A percentile compares a stretch with the other conserved stretches of the same genome.
phyloP scores from a whole-genome alignment of 2,797 vertebrate genomes.

The Pygocentrus nattereri region DNA sequence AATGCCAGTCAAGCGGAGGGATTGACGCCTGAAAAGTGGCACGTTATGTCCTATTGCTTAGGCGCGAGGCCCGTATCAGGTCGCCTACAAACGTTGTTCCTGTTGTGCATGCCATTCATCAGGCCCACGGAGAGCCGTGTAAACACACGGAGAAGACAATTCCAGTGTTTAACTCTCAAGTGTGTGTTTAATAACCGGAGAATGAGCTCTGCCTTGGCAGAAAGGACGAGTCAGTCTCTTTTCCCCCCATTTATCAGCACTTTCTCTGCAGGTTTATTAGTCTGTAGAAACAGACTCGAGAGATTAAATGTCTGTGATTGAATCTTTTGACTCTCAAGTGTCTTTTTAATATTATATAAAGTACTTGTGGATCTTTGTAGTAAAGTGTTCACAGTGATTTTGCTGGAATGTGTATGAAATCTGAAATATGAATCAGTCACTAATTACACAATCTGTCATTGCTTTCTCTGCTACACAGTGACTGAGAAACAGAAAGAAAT shows the following conservation, averaged over 20 bases:
- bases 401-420: not conserved
- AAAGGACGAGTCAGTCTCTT: slow-evolving; percentile 50
- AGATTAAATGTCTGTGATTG: not conserved
- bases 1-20: slow-evolving; percentile 57
- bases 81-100: slow-evolving; percentile 56
- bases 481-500: not conserved
- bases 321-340: not conserved
- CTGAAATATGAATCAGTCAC: not conserved
- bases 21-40: slow-evolving; percentile 54
- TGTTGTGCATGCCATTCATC: slow-evolving; percentile 58
- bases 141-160: slow-evolving; percentile 49
- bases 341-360: not conserved
- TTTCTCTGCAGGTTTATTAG: not conserved
- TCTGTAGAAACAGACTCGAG: slow-evolving; percentile 1
- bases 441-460: not conserved
- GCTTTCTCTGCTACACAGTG: not conserved
- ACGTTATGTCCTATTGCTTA: slow-evolving; percentile 54
- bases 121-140: slow-evolving; percentile 59
- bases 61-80: slow-evolving; percentile 56
- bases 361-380: no score
- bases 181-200: slow-evolving; percentile 61
- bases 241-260: slow-evolving; percentile 28
- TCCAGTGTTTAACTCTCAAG: slow-evolving; percentile 55
- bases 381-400: no score
- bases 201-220: slow-evolving; percentile 58